A percentile compares a stretch with the other conserved stretches of the same genome.
Evolutionary conservation across 2,113 vertebrate genomes (phyloP).

Genomic region (Tichodroma muraria): DNA sequence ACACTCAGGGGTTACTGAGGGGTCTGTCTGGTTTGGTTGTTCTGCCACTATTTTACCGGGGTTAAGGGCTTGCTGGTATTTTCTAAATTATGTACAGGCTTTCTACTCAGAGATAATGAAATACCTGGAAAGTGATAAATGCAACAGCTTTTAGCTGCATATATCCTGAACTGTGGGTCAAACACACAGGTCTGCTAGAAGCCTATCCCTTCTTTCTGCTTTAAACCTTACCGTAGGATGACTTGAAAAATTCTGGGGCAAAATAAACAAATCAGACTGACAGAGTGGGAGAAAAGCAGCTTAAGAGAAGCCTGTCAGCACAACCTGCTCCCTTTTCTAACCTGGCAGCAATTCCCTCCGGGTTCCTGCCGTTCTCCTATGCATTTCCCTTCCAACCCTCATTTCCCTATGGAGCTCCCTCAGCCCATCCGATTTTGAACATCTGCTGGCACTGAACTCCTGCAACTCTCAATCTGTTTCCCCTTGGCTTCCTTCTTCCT

Average conservation of each 20-base stretch:
- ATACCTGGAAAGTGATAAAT: neutral
- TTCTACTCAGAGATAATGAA: neutral
- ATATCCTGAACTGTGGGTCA: neutral
- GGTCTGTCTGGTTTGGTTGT: neutral
- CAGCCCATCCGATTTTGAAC: constrained; percentile 31
- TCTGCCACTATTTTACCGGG: neutral
- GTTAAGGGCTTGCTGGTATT: neutral
- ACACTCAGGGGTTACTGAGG: neutral
- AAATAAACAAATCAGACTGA: constrained; percentile 47
- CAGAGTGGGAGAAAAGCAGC: neutral
- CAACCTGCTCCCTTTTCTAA: constrained; percentile 46
- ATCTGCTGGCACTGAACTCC: constrained; percentile 62
- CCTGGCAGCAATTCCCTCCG: constrained; percentile 40
- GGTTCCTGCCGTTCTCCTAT: constrained; percentile 21
- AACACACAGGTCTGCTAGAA: neutral
- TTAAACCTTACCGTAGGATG: neutral
- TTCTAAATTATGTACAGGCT: neutral
- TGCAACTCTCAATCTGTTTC: constrained; percentile 56
- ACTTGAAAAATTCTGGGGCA: neutral
- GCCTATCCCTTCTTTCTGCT: neutral
- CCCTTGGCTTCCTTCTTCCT: constrained; percentile 49
- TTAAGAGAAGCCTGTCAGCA: constrained; percentile 30
- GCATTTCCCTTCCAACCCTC: constrained; percentile 44
- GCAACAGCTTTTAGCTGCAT: neutral
- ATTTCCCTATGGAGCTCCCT: constrained; percentile 33